Base-by-base conservation (phyloP, 2,113 vertebrate species). In the Nerophis ophidion region DNA sequence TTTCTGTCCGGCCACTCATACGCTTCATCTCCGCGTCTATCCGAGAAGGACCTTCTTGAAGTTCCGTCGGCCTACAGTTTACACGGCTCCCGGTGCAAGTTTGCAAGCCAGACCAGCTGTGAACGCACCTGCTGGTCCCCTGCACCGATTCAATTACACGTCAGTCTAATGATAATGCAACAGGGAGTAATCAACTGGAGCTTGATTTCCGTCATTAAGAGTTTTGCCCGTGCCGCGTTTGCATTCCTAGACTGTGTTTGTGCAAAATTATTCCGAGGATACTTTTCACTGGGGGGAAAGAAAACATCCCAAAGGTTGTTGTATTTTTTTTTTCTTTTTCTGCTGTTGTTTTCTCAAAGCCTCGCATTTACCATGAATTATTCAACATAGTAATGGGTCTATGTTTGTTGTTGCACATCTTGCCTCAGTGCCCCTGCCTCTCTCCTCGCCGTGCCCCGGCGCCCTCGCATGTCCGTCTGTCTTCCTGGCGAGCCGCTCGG, bases 381-480 rank as follows among this genome's bases (percentile, higher is more conserved):
- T 88, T 88, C 82, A 87, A 55, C 68, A 70, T 74, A 52, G 60
- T 88, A 83, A 86, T 84, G 80, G 84, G 60, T 84, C 81, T 87
- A 82, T 86, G 86, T 86, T 85, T 85, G 80, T 86, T 66, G 56
- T 84, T 85, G 80, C 84, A 84, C 83, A 77, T 83, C 75, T 75
- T 79, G 77, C 74, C 49, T 82, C 70, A 36, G 62, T 80, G 80
- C 77, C 72, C 71, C 70, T 51, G 48, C 79, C 67, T 72, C 65
- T 72, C 67, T 74, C 62, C 38, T 46, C 4, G 49, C 71, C 70
- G 71, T 76, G 72, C 65, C 78, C 78, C 64, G 71, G 64, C 77
- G 60, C 66, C 64, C 65, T 72, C 67, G 63, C 69, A 64, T 40
- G 65, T 75, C 72, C 52, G 65, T 61, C 64, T 48, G 63, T 66